Base-by-base conservation (phyloP, 2,888 invertebrate genomes). In the Chorisops tibialis region DNA sequence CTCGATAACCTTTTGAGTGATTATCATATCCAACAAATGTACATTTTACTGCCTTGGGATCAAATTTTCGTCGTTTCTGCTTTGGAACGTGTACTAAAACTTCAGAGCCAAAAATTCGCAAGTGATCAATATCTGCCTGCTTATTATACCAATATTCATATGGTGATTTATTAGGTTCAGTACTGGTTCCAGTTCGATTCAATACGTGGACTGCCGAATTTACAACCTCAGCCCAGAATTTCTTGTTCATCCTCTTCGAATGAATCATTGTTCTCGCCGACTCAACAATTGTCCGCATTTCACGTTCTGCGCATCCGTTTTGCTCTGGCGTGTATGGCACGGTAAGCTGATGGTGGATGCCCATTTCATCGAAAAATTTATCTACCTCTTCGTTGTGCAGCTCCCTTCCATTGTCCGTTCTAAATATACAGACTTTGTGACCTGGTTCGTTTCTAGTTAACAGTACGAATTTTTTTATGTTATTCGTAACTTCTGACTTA, bases 151-250 rank as follows among this genome's bases (percentile, higher is more conserved):
- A 69, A 12, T 67, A 48, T 45, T 69, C 68, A 48, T 58, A 66
- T 16, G 70, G 67, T 39, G 67, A 64, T 60, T 66, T 68, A 12
- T 59, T 22, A n/a, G 50, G 43, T 7, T 63, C 50, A 11, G 63
- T 16, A 37, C 63, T 67, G 43, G 64, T 64, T 16, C 67, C 69
- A 1, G 59, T 72, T 38, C 73, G 62, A 49, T 74, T 74, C 1
- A 74, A 56, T 16, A 72, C 56, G 59, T 72, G 73, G 0, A 69
- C 67, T 7, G 72, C 71, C 62, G 69, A 71, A 11, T 70, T 68
- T 0, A 74, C 70, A 1, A 75, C 75, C 67, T 77, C 76, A n/a
- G 74, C 73, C 75, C 75, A 76, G 4, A 74, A 64, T 18, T 63
- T 65, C 21, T 64, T 63, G 4, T 59, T 35, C 6, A 72, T 19